These are phyloP conservation scores for Matsumyia berberina DNA, from an alignment of 2,888 invertebrate species.

Conservation along the genomic window DNA sequence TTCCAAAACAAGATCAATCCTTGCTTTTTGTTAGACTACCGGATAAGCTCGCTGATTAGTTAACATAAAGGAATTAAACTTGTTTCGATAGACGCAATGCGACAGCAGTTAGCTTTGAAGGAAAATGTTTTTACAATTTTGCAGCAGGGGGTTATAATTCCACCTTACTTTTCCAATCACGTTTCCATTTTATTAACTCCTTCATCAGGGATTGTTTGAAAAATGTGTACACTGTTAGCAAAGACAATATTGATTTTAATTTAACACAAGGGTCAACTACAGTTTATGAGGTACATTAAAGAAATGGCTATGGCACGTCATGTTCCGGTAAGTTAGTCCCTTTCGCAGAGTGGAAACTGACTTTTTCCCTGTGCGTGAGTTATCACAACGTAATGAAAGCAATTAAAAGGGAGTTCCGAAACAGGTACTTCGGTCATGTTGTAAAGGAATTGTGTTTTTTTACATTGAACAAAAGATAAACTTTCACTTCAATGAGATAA, in stretches of 20 bases:
- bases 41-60: background rate
- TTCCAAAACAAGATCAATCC: background rate
- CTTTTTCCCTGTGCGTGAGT: background rate
- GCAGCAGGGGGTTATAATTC: background rate
- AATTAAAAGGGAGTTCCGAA: background rate
- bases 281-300: constrained; percentile 1
- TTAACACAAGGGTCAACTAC: constrained; percentile 13
- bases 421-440: no score
- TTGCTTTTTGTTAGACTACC: no score
- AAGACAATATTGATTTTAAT: constrained; percentile 5
- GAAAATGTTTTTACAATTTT: background rate
- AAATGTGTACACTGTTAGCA: background rate
- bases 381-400: constrained; percentile 1
- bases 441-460: background rate
- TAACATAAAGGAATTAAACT: background rate
- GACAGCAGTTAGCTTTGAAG: background rate
- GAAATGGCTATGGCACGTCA: background rate
- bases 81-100: background rate
- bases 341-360: background rate
- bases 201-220: constrained; percentile 1
- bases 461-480: background rate
- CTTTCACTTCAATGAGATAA: background rate
- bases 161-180: constrained; percentile 4
- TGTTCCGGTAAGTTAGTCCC: constrained; percentile 2
- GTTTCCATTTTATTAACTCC: constrained; percentile 13